Conservation (phyloP, 2,113 vertebrate genomes). For the Poicephalus meyeri region DNA sequence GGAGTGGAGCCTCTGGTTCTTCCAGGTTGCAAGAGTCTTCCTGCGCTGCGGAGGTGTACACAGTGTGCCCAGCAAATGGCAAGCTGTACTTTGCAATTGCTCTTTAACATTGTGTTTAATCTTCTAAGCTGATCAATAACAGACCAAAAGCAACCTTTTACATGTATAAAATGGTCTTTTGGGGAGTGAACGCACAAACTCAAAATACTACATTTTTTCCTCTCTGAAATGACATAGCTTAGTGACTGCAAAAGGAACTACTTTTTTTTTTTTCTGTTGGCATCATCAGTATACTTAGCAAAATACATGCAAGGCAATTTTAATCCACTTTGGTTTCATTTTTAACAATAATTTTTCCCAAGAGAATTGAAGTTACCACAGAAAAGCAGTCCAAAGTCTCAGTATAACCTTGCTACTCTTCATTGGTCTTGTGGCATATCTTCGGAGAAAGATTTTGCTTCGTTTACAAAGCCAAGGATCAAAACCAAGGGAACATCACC, state of each 20-base stretch:
- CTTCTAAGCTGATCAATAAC: not conserved
- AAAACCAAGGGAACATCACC: not conserved
- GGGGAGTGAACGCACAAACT: not conserved
- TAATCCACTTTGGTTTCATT: not conserved
- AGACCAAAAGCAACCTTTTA: not conserved
- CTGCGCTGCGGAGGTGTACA: accelerated
- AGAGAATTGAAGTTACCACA: not conserved
- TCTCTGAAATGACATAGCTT: not conserved
- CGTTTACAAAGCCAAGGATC: not conserved
- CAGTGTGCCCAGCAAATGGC: accelerated
- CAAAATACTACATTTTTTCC: not conserved
- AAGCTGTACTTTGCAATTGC: not conserved
- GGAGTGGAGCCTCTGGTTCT: not conserved
- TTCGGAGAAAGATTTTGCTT: not conserved
- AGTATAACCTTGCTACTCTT: not conserved
- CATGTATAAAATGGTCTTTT: not conserved
- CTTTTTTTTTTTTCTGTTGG: not conserved
- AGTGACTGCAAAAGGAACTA: not conserved
- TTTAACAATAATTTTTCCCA: not conserved
- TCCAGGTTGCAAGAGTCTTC: not conserved
- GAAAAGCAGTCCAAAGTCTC: not conserved
- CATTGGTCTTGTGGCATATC: accelerated
- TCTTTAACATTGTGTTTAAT: not conserved
- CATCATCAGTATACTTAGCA: not conserved
- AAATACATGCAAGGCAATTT: not conserved